phyloP scores from a whole-genome alignment of 2,797 vertebrate genomes.

The Mus spretus region DNA sequence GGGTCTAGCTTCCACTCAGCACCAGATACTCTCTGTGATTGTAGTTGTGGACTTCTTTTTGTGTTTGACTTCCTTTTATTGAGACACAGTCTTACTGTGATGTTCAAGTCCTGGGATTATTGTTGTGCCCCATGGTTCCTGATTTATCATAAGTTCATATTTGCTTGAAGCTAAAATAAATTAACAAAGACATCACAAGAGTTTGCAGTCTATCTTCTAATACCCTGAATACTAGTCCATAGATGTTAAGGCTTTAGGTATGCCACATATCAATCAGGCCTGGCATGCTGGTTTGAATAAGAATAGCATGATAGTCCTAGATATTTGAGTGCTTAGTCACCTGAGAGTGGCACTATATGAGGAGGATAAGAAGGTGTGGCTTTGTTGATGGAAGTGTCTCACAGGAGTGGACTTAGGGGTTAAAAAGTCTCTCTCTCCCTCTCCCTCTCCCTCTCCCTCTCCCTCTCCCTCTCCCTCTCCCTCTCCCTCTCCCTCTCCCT shows the following conservation, averaged over 20 bases:
- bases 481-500: too few species aligned
- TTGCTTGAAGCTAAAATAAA: not conserved
- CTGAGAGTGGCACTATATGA: too few species aligned
- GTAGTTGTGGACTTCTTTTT: not conserved
- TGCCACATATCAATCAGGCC: too few species aligned
- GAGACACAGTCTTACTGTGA: not conserved
- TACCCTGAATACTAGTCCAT: not conserved
- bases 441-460: too few species aligned
- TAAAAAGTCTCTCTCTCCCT: too few species aligned
- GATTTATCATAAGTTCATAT: not conserved
- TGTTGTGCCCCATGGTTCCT: not conserved
- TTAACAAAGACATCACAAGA: not conserved
- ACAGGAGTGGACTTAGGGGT: too few species aligned
- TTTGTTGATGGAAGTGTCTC: too few species aligned
- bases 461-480: too few species aligned
- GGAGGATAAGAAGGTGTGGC: too few species aligned
- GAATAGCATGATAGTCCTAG: too few species aligned
- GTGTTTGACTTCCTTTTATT: not conserved
- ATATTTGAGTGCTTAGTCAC: too few species aligned
- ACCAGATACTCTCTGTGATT: not conserved
- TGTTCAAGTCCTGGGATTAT: not conserved
- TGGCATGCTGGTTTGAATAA: too few species aligned
- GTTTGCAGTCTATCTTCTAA: not conserved
- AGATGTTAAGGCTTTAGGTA: not conserved
- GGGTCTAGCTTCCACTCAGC: not conserved